A percentile compares a stretch with the other conserved stretches of the same genome.
phyloP scores from a whole-genome alignment of 2,113 vertebrate genomes.

The Cnemophilus loriae region DNA sequence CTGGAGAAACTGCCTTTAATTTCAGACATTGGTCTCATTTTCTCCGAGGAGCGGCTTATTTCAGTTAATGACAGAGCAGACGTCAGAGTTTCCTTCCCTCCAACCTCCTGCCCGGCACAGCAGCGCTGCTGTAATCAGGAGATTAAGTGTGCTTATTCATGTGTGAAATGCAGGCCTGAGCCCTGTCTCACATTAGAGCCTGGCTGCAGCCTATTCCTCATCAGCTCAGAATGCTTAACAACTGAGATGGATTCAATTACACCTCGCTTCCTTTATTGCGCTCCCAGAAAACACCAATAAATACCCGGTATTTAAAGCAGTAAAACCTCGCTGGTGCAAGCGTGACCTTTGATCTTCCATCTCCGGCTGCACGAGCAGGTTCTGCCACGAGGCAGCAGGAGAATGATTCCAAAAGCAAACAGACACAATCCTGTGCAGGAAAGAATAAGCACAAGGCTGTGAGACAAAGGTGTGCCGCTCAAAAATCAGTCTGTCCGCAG shows the following conservation, averaged over 20 bases:
- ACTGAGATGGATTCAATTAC: constrained; percentile 67
- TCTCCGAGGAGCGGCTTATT: constrained; percentile 28
- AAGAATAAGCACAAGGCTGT: fast-evolving
- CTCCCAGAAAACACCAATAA: constrained; percentile 38
- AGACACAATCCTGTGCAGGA: fast-evolving
- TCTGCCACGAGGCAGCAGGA: neutral
- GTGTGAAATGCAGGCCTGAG: constrained; percentile 82
- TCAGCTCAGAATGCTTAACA: constrained; percentile 51
- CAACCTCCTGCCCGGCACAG: constrained; percentile 47
- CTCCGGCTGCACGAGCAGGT: neutral
- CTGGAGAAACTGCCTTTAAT: neutral
- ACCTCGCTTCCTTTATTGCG: constrained; percentile 31
- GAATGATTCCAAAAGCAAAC: neutral
- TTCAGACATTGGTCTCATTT: neutral
- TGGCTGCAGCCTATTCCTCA: constrained; percentile 65
- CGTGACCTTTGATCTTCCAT: constrained; percentile 33
- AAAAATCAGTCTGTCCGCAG: neutral
- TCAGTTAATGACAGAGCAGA: constrained; percentile 39
- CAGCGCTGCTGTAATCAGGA: constrained; percentile 67
- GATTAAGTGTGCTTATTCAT: constrained; percentile 75
- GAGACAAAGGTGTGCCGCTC: fast-evolving
- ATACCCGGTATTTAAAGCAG: constrained; percentile 25
- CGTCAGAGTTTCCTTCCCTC: neutral
- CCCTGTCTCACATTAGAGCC: constrained; percentile 63
- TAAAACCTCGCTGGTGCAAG: neutral